Percentiles rank a stretch among this genome's conserved stretches.
phyloP scores from a whole-genome alignment of 2,797 vertebrate species.

The Chiroxiphia lanceolata region DNA sequence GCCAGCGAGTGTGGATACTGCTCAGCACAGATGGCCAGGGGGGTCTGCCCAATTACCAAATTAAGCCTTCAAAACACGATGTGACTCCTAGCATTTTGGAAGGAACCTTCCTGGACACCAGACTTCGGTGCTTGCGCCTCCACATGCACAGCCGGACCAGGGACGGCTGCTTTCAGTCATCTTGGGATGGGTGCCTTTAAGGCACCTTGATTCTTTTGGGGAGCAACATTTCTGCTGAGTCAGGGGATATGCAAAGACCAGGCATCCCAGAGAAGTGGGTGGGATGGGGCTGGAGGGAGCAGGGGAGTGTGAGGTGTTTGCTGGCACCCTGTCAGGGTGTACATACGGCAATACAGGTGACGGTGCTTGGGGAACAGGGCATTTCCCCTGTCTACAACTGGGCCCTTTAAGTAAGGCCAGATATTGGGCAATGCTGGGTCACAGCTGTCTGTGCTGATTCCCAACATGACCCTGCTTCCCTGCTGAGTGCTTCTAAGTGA shows the following conservation, averaged over 20 bases:
- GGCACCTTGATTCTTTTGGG: neutral
- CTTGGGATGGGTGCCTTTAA: neutral
- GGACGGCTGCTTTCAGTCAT: neutral
- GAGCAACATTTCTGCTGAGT: neutral
- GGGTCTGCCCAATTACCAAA: conserved; percentile 50
- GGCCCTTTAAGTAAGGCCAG: neutral
- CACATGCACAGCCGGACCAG: fast-evolving
- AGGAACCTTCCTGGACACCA: neutral
- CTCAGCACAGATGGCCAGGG: conserved; percentile 38
- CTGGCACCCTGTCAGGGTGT: neutral
- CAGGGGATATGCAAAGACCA: neutral
- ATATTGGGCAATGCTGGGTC: neutral
- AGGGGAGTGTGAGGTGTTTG: neutral
- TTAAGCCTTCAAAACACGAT: conserved; percentile 45
- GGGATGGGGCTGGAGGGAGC: neutral
- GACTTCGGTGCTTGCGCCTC: neutral
- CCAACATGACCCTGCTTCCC: conserved; percentile 21
- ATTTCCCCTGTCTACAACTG: fast-evolving
- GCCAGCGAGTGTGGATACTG: neutral
- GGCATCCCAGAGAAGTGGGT: neutral
- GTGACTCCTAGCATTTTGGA: conserved; percentile 2
- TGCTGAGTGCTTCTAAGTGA: conserved; percentile 6
- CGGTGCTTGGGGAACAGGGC: neutral
- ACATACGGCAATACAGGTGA: neutral
- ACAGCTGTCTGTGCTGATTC: conserved; percentile 1